These are phyloP conservation scores for Trinectes maculatus DNA, from an alignment of 2,113 vertebrate genomes.

Conservation along the genomic window DNA sequence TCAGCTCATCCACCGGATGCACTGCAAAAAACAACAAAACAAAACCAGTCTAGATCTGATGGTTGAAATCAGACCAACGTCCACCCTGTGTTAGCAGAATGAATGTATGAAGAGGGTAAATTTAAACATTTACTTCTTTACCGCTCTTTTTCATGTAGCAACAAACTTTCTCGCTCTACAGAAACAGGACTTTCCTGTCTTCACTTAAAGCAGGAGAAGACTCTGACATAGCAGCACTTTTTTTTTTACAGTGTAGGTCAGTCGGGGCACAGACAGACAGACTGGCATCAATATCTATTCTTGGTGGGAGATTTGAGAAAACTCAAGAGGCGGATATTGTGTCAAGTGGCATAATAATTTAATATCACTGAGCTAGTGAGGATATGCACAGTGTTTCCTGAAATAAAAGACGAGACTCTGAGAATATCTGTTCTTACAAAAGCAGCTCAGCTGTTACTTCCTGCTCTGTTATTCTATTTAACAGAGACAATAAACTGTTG, in stretches of 20 bases:
- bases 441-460: constrained; percentile 11
- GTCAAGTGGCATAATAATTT: constrained; percentile 15
- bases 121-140: neutral
- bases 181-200: neutral
- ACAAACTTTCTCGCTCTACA: neutral
- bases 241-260: constrained; percentile 33
- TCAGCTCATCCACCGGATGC: constrained; percentile 9
- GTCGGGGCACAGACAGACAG: constrained; percentile 17
- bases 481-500: neutral
- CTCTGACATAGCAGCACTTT: neutral
- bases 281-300: constrained; percentile 27
- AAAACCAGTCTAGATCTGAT: neutral
- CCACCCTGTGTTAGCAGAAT: no score
- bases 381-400: constrained; percentile 18
- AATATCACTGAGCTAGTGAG: neutral
- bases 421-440: constrained; percentile 1
- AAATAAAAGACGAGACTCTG: neutral
- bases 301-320: constrained; percentile 23
- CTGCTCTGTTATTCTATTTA: constrained; percentile 3
- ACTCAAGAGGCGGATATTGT: constrained; percentile 4
- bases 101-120: neutral
- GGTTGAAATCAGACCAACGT: no score
- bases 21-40: neutral
- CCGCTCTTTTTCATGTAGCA: neutral
- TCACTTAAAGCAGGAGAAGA: neutral